Conservation (phyloP, 2,113 vertebrate species). For the Callipepla californica region DNA sequence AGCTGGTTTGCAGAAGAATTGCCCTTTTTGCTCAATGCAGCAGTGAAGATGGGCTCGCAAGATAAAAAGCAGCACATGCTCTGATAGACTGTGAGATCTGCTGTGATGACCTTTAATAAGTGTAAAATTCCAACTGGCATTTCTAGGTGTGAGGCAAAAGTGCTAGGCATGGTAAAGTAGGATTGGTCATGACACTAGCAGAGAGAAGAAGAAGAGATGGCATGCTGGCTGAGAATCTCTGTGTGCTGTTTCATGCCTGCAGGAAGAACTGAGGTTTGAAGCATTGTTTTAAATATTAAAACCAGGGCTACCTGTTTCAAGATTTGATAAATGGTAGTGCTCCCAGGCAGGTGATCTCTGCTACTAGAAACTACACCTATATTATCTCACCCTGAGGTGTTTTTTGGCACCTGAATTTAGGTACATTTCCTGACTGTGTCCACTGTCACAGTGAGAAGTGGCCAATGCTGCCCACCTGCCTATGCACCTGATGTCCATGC, state of each 20-base stretch:
- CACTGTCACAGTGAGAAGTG: not conserved
- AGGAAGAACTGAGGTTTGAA: not conserved
- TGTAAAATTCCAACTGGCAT: not conserved
- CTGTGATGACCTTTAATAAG: not conserved
- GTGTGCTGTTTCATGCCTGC: not conserved
- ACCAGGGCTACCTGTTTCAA: not conserved
- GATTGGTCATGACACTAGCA: not conserved
- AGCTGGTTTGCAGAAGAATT: slow-evolving; percentile 49
- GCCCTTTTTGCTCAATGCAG: slow-evolving; percentile 46
- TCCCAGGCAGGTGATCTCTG: not conserved
- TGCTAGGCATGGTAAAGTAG: not conserved
- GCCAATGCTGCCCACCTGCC: not conserved
- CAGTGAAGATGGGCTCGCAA: not conserved
- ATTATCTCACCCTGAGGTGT: not conserved
- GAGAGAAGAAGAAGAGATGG: not conserved
- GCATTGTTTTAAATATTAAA: slow-evolving; percentile 1
- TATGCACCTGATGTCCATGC: not conserved
- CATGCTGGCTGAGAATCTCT: not conserved
- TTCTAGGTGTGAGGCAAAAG: not conserved
- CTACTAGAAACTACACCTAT: not conserved
- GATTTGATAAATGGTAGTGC: not conserved
- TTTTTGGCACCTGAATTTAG: not conserved
- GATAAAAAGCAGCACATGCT: not conserved
- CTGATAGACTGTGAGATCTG: not conserved
- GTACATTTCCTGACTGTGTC: not conserved